A percentile compares a stretch with the other conserved stretches of the same genome.
Evolutionary conservation across 2,113 vertebrate species (phyloP).

Genomic region (Daboia siamensis): DNA sequence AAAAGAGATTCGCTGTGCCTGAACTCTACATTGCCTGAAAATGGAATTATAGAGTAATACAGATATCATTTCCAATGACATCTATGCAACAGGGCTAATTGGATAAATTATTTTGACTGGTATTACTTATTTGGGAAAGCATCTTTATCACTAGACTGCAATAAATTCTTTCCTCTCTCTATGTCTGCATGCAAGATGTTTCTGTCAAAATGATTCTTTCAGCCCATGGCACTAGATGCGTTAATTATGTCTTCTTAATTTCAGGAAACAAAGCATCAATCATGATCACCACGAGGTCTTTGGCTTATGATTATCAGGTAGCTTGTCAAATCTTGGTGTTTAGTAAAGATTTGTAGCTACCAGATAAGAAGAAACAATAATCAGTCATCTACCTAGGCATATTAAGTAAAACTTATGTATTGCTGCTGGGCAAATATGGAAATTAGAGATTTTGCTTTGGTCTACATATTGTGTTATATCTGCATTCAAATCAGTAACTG

Average conservation of each 20-base stretch:
- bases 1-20: background rate
- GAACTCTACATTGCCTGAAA: background rate
- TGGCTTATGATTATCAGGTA: constrained; percentile 46
- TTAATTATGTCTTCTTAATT: constrained; percentile 68
- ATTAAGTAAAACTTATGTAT: constrained; percentile 27
- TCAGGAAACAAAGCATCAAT: constrained; percentile 66
- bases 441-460: constrained; percentile 32
- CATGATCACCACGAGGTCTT: constrained; percentile 46
- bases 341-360: constrained; percentile 30
- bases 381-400: constrained; percentile 26
- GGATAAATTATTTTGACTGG: constrained; percentile 22
- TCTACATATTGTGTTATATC: constrained; percentile 14
- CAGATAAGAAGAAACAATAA: background rate
- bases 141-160: constrained; percentile 8
- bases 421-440: constrained; percentile 45
- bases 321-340: constrained; percentile 47
- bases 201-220: constrained; percentile 64
- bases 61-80: constrained; percentile 11
- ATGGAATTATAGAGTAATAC: background rate
- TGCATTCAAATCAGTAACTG: constrained; percentile 14
- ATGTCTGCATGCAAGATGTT: constrained; percentile 32
- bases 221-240: constrained; percentile 51
- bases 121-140: constrained; percentile 40
- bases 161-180: background rate
- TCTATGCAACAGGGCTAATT: background rate